Conservation (phyloP, 2,113 vertebrate genomes). For the Grantiella picta region DNA sequence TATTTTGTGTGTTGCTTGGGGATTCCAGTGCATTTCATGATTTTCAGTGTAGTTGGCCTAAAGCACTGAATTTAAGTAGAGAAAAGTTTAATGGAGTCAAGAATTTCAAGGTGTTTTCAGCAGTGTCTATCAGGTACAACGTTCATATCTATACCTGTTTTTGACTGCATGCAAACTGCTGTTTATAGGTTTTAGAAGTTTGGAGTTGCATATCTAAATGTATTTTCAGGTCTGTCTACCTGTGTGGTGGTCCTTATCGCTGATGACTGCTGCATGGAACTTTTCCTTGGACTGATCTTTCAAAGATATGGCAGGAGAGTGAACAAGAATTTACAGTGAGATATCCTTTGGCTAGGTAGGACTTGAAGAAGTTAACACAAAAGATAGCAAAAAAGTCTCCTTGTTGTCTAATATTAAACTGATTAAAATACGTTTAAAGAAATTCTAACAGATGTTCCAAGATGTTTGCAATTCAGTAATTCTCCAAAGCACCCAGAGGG, state of each 20-base stretch:
- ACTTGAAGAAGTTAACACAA: not conserved
- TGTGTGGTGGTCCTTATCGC: not conserved
- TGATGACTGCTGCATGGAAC: not conserved
- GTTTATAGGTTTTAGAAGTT: not conserved
- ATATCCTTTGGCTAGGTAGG: not conserved
- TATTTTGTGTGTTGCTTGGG: not conserved
- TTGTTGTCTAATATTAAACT: not conserved
- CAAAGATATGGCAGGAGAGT: not conserved
- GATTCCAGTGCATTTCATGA: not conserved
- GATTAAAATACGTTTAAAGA: not conserved
- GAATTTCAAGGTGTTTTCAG: not conserved
- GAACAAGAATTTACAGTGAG: not conserved
- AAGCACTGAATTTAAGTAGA: not conserved
- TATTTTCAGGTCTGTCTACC: not conserved
- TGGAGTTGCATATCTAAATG: not conserved
- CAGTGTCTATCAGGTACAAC: not conserved
- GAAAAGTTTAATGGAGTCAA: not conserved
- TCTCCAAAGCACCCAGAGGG: not conserved
- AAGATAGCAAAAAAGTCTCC: not conserved
- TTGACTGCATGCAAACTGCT: not conserved
- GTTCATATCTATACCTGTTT: not conserved
- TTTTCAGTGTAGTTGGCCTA: not conserved
- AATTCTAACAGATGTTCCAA: not conserved
- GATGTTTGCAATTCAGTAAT: not conserved
- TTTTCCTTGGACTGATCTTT: not conserved